Evolutionary conservation across 2,888 invertebrate genomes (phyloP).

Genomic region (Cephus rjabovi): DNA sequence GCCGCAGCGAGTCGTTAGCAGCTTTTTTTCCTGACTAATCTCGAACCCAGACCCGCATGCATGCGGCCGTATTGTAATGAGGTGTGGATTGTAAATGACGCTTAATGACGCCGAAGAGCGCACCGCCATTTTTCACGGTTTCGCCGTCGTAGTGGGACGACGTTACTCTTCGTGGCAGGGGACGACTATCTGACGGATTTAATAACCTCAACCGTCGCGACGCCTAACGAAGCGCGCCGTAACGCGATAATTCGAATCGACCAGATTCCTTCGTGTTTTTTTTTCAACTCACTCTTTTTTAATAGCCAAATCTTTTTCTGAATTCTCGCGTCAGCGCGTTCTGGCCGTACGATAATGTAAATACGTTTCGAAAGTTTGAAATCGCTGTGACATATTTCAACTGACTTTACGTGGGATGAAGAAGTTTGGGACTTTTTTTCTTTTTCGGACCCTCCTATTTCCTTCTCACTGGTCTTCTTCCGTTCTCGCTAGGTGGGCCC

Average conservation of each 20-base stretch:
- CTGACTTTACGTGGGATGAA: neutral
- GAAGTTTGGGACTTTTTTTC: neutral
- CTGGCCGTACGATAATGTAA: neutral
- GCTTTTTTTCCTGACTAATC: conserved; percentile 54
- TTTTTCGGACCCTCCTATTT: neutral
- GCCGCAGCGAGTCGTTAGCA: conserved; percentile 52
- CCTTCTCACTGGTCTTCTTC: neutral
- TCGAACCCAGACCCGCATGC: conserved; percentile 40
- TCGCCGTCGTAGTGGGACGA: neutral
- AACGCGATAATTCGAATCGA: neutral
- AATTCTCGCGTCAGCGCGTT: neutral
- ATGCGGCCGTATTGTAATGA: conserved; percentile 54
- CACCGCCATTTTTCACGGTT: conserved; percentile 54
- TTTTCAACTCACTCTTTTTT: neutral
- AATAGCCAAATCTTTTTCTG: neutral
- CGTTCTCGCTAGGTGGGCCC: conserved; percentile 18
- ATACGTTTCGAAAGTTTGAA: neutral
- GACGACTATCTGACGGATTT: neutral
- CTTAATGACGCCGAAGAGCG: conserved; percentile 52
- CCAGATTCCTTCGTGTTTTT: neutral
- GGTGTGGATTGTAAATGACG: conserved; percentile 63
- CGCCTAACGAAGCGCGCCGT: neutral
- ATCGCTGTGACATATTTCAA: neutral
- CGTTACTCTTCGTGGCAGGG: neutral
- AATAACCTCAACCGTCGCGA: neutral